These are phyloP conservation scores for Ornithorhynchus anatinus DNA, from an alignment of 2,113 vertebrate species.

Conservation along the genomic window DNA sequence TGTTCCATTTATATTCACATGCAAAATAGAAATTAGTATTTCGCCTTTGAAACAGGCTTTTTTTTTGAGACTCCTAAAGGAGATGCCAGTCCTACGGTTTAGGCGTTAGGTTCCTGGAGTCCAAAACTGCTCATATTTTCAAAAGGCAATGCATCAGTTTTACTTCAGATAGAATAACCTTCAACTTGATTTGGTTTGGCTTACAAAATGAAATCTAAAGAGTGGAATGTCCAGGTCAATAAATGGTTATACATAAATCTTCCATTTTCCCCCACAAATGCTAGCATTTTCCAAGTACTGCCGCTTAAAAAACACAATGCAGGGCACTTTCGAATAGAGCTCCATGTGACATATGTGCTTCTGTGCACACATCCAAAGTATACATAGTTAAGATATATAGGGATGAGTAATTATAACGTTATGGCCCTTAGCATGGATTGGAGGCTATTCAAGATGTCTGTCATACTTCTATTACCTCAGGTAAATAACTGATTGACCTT, in stretches of 20 bases:
- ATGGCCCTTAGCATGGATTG: conserved; percentile 66
- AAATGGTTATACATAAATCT: no score
- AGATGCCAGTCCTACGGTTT: no score
- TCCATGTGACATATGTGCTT: not conserved
- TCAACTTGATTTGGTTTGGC: not conserved
- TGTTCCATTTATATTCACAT: no score
- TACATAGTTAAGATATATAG: not conserved
- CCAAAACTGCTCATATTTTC: not conserved
- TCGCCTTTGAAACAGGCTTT: no score
- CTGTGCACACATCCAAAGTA: not conserved
- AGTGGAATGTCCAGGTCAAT: not conserved
- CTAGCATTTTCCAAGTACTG: not conserved
- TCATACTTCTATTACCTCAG: conserved; percentile 78
- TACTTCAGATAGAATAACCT: not conserved
- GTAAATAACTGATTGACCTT: conserved; percentile 88
- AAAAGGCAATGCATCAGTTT: not conserved
- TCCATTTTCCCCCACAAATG: fast-evolving
- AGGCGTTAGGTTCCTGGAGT: not conserved
- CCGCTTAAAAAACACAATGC: no score
- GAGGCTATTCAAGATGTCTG: conserved; percentile 86
- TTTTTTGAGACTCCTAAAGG: no score
- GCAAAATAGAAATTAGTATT: no score
- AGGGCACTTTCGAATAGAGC: no score
- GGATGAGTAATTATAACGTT: not conserved
- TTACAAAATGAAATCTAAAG: not conserved